These are phyloP conservation scores for Ceratitis capitata DNA, from an alignment of 1,140 invertebrate species.

Conservation along the genomic window DNA sequence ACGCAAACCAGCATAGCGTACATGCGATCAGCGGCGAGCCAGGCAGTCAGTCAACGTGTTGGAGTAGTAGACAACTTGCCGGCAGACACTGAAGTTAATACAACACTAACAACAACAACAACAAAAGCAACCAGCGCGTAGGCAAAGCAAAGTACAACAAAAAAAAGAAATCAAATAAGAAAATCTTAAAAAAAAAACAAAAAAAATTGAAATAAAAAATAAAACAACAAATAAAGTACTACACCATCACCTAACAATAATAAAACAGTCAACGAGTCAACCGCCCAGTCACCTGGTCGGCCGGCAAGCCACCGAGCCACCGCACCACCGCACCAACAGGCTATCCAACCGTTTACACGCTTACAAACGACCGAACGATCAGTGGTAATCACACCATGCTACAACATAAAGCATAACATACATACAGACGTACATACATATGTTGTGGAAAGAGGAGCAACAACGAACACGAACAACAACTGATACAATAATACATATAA, in stretches of 20 bases:
- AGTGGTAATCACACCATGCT: slow-evolving; percentile 20
- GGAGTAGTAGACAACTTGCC: not conserved
- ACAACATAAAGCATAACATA: slow-evolving; percentile 20
- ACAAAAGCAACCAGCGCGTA: no score
- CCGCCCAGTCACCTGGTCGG: not conserved
- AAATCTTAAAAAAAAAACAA: no score
- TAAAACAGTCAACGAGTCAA: slow-evolving; percentile 27
- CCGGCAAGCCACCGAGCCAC: not conserved
- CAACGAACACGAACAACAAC: not conserved
- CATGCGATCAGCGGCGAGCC: not conserved
- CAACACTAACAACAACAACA: not conserved
- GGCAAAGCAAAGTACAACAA: no score
- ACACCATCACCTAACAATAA: slow-evolving; percentile 25
- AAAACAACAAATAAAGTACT: not conserved
- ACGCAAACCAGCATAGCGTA: not conserved
- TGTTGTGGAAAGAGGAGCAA: no score
- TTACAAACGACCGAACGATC: not conserved
- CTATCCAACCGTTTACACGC: slow-evolving; percentile 31
- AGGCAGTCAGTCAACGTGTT: not conserved
- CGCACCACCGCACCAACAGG: not conserved
- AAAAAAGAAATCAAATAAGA: no score
- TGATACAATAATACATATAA: slow-evolving; percentile 15
- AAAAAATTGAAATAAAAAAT: not conserved
- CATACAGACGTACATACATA: not conserved
- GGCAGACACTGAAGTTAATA: not conserved